Conservation (phyloP, 2,797 vertebrate species). For the Pteronotus mesoamericanus region DNA sequence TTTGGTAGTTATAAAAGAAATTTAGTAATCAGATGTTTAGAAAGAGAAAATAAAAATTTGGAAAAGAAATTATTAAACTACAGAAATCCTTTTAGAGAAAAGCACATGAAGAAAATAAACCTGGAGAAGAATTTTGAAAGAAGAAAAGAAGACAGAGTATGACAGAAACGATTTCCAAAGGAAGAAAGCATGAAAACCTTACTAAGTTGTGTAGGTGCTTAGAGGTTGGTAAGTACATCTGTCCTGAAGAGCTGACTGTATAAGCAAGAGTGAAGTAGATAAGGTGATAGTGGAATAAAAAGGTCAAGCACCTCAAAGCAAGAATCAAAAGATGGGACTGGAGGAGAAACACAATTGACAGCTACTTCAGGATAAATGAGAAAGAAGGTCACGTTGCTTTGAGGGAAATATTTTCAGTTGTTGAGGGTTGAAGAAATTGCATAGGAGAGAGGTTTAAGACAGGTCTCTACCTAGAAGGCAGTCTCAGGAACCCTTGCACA, state of each 20-base stretch:
- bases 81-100: background rate
- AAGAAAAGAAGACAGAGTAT: background rate
- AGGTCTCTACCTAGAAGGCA: constrained; percentile 25
- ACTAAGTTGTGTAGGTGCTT: too few species aligned
- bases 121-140: background rate
- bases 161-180: background rate
- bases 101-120: background rate
- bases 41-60: background rate
- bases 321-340: background rate
- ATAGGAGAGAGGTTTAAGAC: background rate
- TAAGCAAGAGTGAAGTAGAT: background rate
- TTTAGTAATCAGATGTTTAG: background rate
- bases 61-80: background rate
- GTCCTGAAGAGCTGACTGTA: background rate
- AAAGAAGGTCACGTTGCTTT: constrained; percentile 23
- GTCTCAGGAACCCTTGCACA: background rate
- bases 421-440: background rate
- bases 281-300: background rate
- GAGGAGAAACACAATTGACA: background rate
- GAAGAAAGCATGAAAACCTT: background rate
- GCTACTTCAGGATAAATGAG: constrained; percentile 21
- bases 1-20: background rate
- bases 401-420: background rate
- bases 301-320: background rate
- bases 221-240: background rate